Evolutionary conservation across 2,888 invertebrate species (phyloP), one percentile per base, ranked within the genome.

Genomic region (Drosophila suboccidentalis): DNA sequence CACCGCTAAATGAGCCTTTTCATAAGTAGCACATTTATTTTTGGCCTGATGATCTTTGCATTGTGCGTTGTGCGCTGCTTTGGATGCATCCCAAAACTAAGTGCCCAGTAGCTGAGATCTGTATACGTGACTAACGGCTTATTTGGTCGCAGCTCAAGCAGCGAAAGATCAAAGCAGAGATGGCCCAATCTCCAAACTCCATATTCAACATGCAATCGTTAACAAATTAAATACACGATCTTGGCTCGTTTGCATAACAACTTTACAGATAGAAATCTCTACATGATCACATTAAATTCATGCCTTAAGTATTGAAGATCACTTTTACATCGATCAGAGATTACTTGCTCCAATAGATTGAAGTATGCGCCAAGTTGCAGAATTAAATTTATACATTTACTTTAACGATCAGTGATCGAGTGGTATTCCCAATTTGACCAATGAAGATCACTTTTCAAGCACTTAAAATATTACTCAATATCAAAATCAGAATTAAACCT

Each of bases 11-110:
- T 64, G 87, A 80, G 60, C 71, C 86, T 67, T 71, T 63, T 59
- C 41, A 62, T 74, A 86, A 82, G 83, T 86, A 72, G 82, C 87
- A 75, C 87, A 75, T 87, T 84, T 87, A 81, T 87, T 78, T 83
- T 81, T 78, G 76, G 82, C 75, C 75, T 78, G 58, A 62, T 82
- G 58, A 62, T 82, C 80, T 73, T 68, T 50, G 77, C 58, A 59
- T 75, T 83, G 71, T 26, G 26, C 22, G 5, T 5, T 22, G 39
- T 61, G 43, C 72, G 36, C n/a, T 47, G 41, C 19, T 19, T n/a
- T 55, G 54, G 50, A 71, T 74, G 71, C 34, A 36, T 44, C 15
- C n/a, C 65, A 75, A 36, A 51, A 46, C n/a, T 46, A 51, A 70
- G 63, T 59, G 73, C 68, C 59, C 65, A 80, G 71, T 63, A 73